Evolutionary conservation across 2,797 vertebrate genomes (phyloP).

Genomic region (Sebastes trivittatus): DNA sequence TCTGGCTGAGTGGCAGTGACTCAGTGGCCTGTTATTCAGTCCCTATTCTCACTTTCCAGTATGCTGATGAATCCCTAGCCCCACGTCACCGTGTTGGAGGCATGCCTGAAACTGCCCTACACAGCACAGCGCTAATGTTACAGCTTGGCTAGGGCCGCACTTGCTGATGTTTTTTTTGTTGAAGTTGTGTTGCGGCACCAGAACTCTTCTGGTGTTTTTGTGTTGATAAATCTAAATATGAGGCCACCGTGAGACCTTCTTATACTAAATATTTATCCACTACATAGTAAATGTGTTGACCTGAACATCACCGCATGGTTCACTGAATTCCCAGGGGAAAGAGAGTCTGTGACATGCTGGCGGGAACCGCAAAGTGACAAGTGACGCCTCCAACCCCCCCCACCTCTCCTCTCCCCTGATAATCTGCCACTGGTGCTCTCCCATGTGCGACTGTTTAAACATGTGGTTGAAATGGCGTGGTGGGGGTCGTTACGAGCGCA

Average conservation of each 20-base stretch:
- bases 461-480: constrained; percentile 53
- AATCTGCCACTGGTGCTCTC: constrained; percentile 59
- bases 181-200: constrained; percentile 21
- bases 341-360: constrained; percentile 69
- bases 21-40: constrained; percentile 73
- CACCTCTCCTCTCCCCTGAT: constrained; percentile 34
- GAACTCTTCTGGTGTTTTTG: background rate
- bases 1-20: constrained; percentile 70
- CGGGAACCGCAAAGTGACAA: constrained; percentile 77
- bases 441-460: constrained; percentile 69
- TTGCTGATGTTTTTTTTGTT: constrained; percentile 37
- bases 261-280: constrained; percentile 14
- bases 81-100: constrained; percentile 72
- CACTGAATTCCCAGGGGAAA: constrained; percentile 72
- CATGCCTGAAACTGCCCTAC: constrained; percentile 62
- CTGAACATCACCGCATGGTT: constrained; percentile 55
- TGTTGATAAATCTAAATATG: background rate
- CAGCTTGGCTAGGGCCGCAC: constrained; percentile 32
- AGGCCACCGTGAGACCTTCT: background rate
- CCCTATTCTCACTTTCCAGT: constrained; percentile 75
- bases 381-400: constrained; percentile 64
- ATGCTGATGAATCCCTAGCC: constrained; percentile 67
- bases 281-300: constrained; percentile 53
- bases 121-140: constrained; percentile 61
- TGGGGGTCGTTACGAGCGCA: constrained; percentile 48